Conservation (phyloP, 2,113 vertebrate genomes). For the Syngnathus typhle region DNA sequence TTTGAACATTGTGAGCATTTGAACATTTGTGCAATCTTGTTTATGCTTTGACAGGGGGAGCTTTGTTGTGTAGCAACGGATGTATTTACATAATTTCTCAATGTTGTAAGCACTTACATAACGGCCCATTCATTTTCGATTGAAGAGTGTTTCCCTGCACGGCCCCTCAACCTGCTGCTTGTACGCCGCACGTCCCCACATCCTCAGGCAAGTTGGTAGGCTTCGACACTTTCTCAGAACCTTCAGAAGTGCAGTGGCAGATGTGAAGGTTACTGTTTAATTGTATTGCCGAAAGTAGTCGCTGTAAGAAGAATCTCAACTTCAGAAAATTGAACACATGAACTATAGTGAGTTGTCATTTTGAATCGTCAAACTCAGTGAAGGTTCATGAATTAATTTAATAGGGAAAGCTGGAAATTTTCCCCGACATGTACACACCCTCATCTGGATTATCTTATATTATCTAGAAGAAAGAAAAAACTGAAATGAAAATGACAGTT, state of each 20-base stretch:
- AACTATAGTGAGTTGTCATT: not conserved
- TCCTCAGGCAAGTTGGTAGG: slow-evolving; percentile 13
- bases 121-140: slow-evolving; percentile 63
- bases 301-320: not conserved
- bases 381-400: slow-evolving; percentile 1
- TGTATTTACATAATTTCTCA: slow-evolving; percentile 71
- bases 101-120: slow-evolving; percentile 71
- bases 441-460: not conserved
- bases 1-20: slow-evolving; percentile 46
- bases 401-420: not conserved
- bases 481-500: not conserved
- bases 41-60: slow-evolving; percentile 69
- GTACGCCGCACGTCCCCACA: slow-evolving; percentile 37
- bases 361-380: slow-evolving; percentile 2
- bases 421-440: not conserved
- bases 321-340: not conserved
- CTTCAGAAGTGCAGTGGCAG: not conserved
- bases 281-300: not conserved
- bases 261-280: not conserved
- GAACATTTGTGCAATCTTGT: slow-evolving; percentile 58
- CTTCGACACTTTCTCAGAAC: slow-evolving; percentile 7
- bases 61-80: slow-evolving; percentile 70
- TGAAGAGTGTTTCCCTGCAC: slow-evolving; percentile 57
- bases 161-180: slow-evolving; percentile 56
- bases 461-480: no score